A percentile compares a stretch with the other conserved stretches of the same genome.
Conservation (phyloP, 2,888 invertebrate species). For the Liodrosophila aerea region DNA sequence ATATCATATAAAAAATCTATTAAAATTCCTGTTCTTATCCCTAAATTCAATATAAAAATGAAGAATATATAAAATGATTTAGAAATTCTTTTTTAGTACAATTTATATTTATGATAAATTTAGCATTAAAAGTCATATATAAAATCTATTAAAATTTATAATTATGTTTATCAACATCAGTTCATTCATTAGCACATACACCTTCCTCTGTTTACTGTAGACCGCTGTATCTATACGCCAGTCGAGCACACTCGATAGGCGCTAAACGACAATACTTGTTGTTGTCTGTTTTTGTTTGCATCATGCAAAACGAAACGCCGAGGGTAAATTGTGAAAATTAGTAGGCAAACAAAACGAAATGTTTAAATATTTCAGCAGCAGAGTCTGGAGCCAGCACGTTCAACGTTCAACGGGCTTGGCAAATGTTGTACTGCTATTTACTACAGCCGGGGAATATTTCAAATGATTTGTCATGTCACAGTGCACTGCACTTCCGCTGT, state of each 20-base stretch:
- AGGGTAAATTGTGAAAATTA: slow-evolving; percentile 54
- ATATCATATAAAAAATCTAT: too few species aligned
- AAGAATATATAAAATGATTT: too few species aligned
- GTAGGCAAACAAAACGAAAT: slow-evolving; percentile 55
- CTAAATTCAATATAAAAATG: too few species aligned
- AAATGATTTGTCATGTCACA: slow-evolving; percentile 73
- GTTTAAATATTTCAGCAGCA: slow-evolving; percentile 63
- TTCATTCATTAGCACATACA: too few species aligned
- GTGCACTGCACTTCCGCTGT: slow-evolving; percentile 55
- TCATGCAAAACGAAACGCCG: slow-evolving; percentile 17
- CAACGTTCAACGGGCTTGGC: not conserved
- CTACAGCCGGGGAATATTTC: slow-evolving; percentile 43
- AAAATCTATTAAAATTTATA: too few species aligned
- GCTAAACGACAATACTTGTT: slow-evolving; percentile 8
- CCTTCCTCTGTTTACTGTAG: too few species aligned
- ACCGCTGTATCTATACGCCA: too few species aligned
- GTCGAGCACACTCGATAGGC: slow-evolving; percentile 18
- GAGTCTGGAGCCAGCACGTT: not conserved
- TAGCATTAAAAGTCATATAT: too few species aligned
- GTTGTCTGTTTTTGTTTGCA: slow-evolving; percentile 24
- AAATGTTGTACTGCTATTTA: slow-evolving; percentile 6
- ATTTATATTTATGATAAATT: too few species aligned
- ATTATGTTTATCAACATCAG: too few species aligned
- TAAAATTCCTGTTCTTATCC: too few species aligned
- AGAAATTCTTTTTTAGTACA: too few species aligned